Conservation (phyloP, 2,797 vertebrate species). For the Melanotaenia maccullochi region DNA sequence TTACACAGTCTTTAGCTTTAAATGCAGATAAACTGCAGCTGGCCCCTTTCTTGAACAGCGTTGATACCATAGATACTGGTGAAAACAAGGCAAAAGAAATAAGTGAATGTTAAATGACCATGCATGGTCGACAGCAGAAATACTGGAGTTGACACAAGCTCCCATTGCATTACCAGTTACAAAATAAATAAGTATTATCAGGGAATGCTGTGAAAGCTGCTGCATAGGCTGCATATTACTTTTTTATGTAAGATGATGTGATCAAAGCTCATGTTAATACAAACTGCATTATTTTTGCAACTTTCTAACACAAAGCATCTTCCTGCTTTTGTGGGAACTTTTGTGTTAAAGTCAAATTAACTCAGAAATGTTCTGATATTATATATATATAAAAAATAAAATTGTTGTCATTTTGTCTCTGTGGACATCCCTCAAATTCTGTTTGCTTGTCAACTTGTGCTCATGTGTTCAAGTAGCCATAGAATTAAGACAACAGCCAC, state of each 20-base stretch:
- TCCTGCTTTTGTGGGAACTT: background rate
- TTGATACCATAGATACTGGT: background rate
- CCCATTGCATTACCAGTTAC: background rate
- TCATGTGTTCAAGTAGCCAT: background rate
- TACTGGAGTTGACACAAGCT: background rate
- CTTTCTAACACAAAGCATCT: background rate
- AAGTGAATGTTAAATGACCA: background rate
- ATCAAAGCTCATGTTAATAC: background rate
- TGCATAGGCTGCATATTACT: background rate
- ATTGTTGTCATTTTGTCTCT: background rate
- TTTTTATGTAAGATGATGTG: background rate
- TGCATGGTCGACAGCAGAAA: background rate
- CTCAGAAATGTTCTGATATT: background rate
- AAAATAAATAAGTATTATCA: background rate
- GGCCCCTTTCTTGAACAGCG: background rate
- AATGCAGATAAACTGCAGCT: background rate
- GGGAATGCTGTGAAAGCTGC: background rate
- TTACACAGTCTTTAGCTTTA: background rate
- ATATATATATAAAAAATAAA: background rate
- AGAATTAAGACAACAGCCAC: background rate
- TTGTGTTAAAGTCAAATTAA: background rate
- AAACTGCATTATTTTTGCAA: background rate
- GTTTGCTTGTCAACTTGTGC: background rate
- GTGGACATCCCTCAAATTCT: background rate
- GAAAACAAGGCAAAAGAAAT: background rate